phyloP scores from a whole-genome alignment of 1,140 invertebrate species.

The Rhizoglyphus robini region DNA sequence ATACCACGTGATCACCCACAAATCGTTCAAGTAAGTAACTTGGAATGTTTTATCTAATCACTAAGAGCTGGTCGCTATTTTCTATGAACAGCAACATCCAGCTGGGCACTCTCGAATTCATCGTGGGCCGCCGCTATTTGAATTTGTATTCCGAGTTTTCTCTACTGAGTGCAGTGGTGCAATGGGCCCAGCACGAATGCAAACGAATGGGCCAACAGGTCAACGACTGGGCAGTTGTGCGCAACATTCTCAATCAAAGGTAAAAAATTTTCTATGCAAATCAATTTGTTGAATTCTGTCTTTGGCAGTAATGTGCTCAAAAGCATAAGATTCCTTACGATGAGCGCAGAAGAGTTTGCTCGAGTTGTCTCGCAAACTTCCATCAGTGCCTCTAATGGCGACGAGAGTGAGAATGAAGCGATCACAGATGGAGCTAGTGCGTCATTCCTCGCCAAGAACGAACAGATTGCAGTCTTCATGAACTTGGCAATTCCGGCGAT shows the following conservation, averaged over 20 bases:
- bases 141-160: constrained; percentile 30
- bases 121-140: constrained; percentile 27
- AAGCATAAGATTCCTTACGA: constrained; percentile 28
- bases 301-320: constrained; percentile 19
- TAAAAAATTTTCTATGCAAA: background rate
- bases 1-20: constrained; percentile 28
- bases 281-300: constrained; percentile 1
- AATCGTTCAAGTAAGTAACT: constrained; percentile 23
- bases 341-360: constrained; percentile 29
- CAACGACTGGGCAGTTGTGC: constrained; percentile 23
- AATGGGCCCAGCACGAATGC: constrained; percentile 28
- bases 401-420: background rate
- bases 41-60: background rate
- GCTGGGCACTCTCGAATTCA: constrained; percentile 27
- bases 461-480: constrained; percentile 29
- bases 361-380: constrained; percentile 21
- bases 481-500: constrained; percentile 30
- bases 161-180: constrained; percentile 27
- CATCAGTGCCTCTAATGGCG: background rate
- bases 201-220: constrained; percentile 24
- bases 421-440: background rate
- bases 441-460: constrained; percentile 26
- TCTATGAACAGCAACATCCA: constrained; percentile 24
- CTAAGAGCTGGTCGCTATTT: background rate
- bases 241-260: constrained; percentile 23